Evolutionary conservation across 2,888 invertebrate genomes (phyloP), one percentile per base, ranked within the genome.

Genomic region (Falcaria lacertinaria): DNA sequence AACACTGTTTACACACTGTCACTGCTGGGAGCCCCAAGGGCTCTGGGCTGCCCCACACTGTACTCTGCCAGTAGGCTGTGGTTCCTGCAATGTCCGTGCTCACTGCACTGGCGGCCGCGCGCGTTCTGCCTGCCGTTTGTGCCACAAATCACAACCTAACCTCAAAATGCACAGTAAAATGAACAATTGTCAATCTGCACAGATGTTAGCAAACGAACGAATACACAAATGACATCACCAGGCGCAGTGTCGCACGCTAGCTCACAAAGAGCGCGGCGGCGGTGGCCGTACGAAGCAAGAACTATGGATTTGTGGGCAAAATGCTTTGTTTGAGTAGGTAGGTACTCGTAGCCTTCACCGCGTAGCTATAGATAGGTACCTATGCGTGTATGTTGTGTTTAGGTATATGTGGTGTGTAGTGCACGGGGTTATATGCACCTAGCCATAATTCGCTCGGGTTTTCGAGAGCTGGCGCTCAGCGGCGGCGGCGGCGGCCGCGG

Each of bases 321-420:
- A 78, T 81, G 88, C 88, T 89, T 89, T 89, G 88, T 89, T 86
- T 80, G 85, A 85, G 77, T 79, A 77, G 76, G 74, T 78, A 81
- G 74, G 78, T 79, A 81, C 75, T 73, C 59, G 74, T 82, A 87
- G 87, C 86, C 86, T 88, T 82, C 83, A 72, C 74, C 78, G 80
- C 80, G 67, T 69, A 73, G 56, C 70, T 80, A 78, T 78, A 81
- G 58, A 68, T 71, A 70, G 71, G 73, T 80, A n/a, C n/a, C n/a
- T n/a, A 75, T 69, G 69, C 74, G 76, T 74, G 77, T 80, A 73
- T 68, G 75, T 37, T 15, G 37, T 37, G 37, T 74, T 71, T 71
- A 68, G 52, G n/a, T n/a, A n/a, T 52, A 37, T 22, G 37, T 37
- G 25, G 19, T 60, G 63, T 64, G 69, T 71, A 61, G 66, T 73